Evolutionary conservation across 2,113 vertebrate genomes (phyloP).

Genomic region (Xenotilapia caudafasciata): DNA sequence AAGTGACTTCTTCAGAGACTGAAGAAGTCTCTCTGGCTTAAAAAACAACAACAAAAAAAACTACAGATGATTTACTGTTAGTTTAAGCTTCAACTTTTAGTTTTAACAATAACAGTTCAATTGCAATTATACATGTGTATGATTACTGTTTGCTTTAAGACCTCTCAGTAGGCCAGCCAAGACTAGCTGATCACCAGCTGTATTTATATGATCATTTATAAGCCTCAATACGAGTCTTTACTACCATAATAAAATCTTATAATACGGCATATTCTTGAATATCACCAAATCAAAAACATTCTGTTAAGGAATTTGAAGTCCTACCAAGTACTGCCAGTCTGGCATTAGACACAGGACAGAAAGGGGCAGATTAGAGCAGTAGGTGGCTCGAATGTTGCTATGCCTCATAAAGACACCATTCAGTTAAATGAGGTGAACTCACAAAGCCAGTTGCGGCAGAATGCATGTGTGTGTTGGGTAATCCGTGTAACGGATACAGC

Average conservation of each 20-base stretch:
- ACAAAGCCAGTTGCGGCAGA: constrained; percentile 26
- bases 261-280: not conserved
- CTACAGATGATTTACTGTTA: not conserved
- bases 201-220: not conserved
- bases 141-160: not conserved
- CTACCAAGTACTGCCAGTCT: constrained; percentile 13
- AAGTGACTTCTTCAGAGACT: not conserved
- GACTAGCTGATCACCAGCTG: not conserved
- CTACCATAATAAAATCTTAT: not conserved
- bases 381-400: constrained; percentile 47
- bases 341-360: constrained; percentile 22
- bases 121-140: not conserved
- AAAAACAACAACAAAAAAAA: accelerated
- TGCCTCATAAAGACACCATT: constrained; percentile 63
- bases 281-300: not conserved
- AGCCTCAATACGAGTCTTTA: not conserved
- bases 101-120: not conserved
- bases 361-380: constrained; percentile 39
- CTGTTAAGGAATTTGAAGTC: not conserved
- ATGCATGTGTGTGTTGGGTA: constrained; percentile 13
- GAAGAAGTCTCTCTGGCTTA: not conserved
- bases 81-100: not conserved
- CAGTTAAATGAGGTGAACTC: constrained; percentile 62
- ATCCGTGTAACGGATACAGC: constrained; percentile 49
- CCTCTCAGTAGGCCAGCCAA: not conserved